Percentiles rank a stretch among this genome's conserved stretches.
These are phyloP conservation scores for Mus minutoides DNA, from an alignment of 2,797 vertebrate species.

Conservation along the genomic window DNA sequence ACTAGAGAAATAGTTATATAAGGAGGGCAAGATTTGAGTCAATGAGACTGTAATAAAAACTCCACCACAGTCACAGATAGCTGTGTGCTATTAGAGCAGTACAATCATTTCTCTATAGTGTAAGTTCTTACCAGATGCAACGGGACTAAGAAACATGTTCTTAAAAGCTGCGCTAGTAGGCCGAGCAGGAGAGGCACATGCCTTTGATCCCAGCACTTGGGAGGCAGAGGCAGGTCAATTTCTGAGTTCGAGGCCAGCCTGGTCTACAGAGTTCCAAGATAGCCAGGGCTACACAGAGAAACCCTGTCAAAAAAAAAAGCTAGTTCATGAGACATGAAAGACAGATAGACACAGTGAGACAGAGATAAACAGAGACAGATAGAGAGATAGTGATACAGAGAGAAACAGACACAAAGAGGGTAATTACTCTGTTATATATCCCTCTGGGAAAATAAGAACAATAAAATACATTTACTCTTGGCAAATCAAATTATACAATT, in stretches of 20 bases:
- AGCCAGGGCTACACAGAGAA: too few species aligned
- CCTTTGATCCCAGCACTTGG: too few species aligned
- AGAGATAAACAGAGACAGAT: background rate
- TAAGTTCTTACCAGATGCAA: constrained; percentile 24
- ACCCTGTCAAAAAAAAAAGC: too few species aligned
- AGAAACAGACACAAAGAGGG: background rate
- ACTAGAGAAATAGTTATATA: background rate
- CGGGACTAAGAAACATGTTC: background rate
- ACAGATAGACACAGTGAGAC: background rate
- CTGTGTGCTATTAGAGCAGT: background rate
- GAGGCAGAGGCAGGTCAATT: too few species aligned
- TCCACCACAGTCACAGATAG: background rate
- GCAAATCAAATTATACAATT: constrained; percentile 50
- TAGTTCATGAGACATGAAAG: background rate
- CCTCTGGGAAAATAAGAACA: constrained; percentile 11
- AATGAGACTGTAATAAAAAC: background rate
- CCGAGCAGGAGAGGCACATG: too few species aligned
- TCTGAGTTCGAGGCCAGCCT: too few species aligned
- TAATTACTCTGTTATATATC: background rate
- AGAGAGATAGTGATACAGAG: background rate
- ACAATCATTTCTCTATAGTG: constrained; percentile 20
- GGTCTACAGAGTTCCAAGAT: too few species aligned
- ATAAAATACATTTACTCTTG: constrained; percentile 40
- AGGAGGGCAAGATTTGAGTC: background rate
- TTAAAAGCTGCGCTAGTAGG: background rate